Conservation (phyloP, 2,113 vertebrate genomes). For the Vireo altiloquus region DNA sequence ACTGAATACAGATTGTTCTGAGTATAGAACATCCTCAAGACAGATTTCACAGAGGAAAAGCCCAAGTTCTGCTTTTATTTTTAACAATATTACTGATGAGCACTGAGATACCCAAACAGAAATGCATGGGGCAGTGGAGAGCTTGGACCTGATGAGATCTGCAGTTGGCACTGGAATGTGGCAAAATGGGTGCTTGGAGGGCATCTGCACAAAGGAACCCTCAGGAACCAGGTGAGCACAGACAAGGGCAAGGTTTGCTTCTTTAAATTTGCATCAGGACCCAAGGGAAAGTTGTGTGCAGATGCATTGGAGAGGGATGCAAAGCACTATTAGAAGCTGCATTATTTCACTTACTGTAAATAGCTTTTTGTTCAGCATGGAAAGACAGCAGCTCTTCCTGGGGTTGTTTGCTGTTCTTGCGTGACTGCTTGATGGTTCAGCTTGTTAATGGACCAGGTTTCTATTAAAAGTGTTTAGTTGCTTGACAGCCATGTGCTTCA, state of each 20-base stretch:
- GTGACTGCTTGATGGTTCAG: not conserved
- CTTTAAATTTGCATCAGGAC: not conserved
- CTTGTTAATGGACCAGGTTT: not conserved
- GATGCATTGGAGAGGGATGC: not conserved
- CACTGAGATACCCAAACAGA: not conserved
- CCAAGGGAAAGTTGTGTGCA: not conserved
- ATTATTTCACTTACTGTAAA: not conserved
- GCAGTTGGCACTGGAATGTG: not conserved
- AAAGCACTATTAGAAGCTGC: not conserved
- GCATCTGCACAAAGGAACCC: not conserved
- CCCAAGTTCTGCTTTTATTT: not conserved
- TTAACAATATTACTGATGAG: not conserved
- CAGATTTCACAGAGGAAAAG: not conserved
- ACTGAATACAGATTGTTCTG: not conserved
- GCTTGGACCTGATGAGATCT: fast-evolving
- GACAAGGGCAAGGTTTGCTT: not conserved
- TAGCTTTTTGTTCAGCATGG: constrained; percentile 4
- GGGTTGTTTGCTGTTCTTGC: not conserved
- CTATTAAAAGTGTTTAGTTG: not conserved
- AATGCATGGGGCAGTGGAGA: not conserved
- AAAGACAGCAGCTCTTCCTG: not conserved
- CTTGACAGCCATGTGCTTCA: not conserved
- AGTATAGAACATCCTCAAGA: not conserved
- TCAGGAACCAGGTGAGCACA: not conserved
- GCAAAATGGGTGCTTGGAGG: not conserved